Conservation (phyloP, 2,797 vertebrate species). For the Malurus leucopterus region DNA sequence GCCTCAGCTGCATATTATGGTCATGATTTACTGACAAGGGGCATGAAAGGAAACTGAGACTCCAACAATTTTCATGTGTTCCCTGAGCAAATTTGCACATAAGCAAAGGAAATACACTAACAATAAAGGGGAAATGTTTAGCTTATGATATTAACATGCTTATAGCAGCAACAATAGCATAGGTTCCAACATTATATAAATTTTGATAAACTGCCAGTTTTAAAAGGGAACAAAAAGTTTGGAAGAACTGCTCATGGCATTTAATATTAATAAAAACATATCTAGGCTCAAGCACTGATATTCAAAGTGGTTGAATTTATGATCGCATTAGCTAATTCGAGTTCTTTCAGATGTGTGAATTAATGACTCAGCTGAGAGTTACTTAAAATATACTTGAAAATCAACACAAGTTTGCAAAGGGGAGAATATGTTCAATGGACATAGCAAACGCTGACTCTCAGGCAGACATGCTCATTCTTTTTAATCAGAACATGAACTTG, state of each 20-base stretch:
- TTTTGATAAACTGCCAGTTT: background rate
- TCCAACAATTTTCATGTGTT: background rate
- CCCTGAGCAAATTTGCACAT: background rate
- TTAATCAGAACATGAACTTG: background rate
- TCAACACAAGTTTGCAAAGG: background rate
- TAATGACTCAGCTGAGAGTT: conserved; percentile 5
- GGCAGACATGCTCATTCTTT: rapidly evolving
- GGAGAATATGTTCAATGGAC: background rate
- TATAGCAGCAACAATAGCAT: background rate
- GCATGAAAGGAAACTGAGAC: background rate
- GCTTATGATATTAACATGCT: conserved; percentile 9
- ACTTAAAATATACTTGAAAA: background rate
- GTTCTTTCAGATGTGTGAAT: background rate
- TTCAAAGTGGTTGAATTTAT: background rate
- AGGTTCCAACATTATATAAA: background rate
- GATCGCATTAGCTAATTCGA: background rate
- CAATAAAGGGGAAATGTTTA: conserved; percentile 27
- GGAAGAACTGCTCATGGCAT: background rate
- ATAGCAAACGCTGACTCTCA: background rate
- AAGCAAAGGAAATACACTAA: conserved; percentile 32
- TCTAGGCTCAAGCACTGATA: background rate
- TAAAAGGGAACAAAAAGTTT: background rate
- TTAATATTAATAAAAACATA: background rate
- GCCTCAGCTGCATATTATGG: background rate
- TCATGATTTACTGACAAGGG: background rate